These are phyloP conservation scores for Sciaenops ocellatus DNA, from an alignment of 2,797 vertebrate species.

Conservation along the genomic window DNA sequence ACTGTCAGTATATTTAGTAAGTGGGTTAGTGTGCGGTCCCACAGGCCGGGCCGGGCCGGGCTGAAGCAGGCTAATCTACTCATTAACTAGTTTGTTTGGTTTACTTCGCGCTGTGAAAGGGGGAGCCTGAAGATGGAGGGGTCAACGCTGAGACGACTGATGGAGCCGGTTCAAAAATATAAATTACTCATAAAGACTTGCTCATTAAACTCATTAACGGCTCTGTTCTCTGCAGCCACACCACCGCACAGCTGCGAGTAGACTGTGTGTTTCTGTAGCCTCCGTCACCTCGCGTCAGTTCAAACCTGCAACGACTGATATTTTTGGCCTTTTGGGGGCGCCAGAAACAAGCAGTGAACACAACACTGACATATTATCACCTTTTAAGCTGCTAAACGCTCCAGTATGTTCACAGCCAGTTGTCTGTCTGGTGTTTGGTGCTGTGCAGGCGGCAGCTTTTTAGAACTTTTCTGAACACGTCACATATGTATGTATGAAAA, in stretches of 20 bases:
- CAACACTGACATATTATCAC: neutral
- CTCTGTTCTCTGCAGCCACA: no score
- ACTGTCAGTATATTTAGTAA: conserved; percentile 74
- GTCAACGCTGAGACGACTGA: conserved; percentile 10
- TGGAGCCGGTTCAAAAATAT: no score
- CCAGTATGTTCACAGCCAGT: no score
- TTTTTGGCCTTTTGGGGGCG: neutral
- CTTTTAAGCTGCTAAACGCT: no score
- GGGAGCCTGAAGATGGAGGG: neutral
- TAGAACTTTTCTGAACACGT: no score
- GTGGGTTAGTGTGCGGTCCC: conserved; percentile 73
- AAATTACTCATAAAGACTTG: neutral
- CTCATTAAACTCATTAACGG: no score
- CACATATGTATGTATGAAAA: no score
- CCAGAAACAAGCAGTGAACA: neutral
- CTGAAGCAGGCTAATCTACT: conserved; percentile 69
- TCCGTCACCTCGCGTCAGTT: neutral
- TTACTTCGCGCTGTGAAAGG: neutral
- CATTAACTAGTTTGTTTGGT: conserved; percentile 25
- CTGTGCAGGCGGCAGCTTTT: no score
- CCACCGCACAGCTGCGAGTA: no score
- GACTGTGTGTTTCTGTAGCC: no score
- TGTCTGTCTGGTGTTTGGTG: no score
- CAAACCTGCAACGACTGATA: neutral
- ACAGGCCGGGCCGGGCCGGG: conserved; percentile 32